Evolutionary conservation across 2,113 vertebrate genomes (phyloP).

Genomic region (Regulus satrapa): DNA sequence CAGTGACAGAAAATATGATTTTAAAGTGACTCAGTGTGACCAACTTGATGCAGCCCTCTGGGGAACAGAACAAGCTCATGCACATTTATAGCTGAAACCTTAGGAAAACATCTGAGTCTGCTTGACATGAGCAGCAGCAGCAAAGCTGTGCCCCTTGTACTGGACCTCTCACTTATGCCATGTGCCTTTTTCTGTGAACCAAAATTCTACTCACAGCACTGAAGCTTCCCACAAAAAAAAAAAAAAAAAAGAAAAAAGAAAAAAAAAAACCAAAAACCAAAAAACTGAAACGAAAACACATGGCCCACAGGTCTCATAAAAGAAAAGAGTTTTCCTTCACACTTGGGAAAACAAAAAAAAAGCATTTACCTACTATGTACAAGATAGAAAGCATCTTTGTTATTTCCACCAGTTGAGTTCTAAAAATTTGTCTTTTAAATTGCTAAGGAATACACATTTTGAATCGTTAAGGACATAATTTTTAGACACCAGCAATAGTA

Average conservation of each 20-base stretch:
- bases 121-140: background rate
- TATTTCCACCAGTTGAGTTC: background rate
- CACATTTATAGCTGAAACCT: background rate
- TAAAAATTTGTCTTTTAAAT: background rate
- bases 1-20: background rate
- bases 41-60: background rate
- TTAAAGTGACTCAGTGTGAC: background rate
- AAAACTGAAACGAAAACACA: background rate
- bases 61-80: background rate
- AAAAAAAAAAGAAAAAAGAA: no score
- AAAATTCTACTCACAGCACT: background rate
- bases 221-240: background rate
- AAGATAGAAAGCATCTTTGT: background rate
- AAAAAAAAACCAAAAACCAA: no score
- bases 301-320: background rate
- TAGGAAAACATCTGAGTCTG: background rate
- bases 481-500: background rate
- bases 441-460: background rate
- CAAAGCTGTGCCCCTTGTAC: background rate
- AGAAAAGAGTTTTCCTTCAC: background rate
- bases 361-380: no score
- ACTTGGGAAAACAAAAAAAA: background rate
- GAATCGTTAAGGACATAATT: background rate
- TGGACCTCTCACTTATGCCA: rapidly evolving
- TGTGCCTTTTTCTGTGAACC: background rate